Evolutionary conservation across 2,797 vertebrate species (phyloP).

Genomic region (Pantherophis alleghaniensis): DNA sequence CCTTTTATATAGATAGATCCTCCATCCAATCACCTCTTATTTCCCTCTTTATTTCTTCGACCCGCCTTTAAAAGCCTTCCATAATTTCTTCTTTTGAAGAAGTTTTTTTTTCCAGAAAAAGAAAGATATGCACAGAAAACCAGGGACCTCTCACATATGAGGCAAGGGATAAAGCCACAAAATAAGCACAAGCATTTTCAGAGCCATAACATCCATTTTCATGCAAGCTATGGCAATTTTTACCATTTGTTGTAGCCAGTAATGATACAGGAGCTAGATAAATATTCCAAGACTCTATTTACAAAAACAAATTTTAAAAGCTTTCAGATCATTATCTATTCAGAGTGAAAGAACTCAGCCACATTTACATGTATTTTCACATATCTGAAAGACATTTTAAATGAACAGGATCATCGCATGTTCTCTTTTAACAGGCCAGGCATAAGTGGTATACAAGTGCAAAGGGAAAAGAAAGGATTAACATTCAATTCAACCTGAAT

Average conservation of each 20-base stretch:
- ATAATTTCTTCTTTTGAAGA: neutral
- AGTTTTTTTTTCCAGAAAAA: neutral
- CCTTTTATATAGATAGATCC: neutral
- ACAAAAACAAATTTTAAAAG: neutral
- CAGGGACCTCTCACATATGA: accelerated
- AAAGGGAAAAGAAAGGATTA: accelerated
- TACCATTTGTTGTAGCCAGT: neutral
- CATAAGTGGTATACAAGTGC: neutral
- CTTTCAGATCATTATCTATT: neutral
- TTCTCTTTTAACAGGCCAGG: neutral
- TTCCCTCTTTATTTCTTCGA: neutral
- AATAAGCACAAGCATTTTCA: neutral
- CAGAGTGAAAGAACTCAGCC: neutral
- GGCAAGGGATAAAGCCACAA: neutral
- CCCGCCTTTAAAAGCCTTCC: neutral
- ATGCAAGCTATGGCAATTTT: neutral
- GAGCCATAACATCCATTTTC: neutral
- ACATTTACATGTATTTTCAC: neutral
- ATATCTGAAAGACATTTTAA: neutral
- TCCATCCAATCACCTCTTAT: neutral
- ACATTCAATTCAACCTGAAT: neutral
- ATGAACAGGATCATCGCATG: neutral
- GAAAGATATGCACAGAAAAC: neutral
- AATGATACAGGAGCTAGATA: neutral
- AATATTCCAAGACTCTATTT: neutral